Evolutionary conservation across 1,140 invertebrate species (phyloP).

Genomic region (Mamestra configurata): DNA sequence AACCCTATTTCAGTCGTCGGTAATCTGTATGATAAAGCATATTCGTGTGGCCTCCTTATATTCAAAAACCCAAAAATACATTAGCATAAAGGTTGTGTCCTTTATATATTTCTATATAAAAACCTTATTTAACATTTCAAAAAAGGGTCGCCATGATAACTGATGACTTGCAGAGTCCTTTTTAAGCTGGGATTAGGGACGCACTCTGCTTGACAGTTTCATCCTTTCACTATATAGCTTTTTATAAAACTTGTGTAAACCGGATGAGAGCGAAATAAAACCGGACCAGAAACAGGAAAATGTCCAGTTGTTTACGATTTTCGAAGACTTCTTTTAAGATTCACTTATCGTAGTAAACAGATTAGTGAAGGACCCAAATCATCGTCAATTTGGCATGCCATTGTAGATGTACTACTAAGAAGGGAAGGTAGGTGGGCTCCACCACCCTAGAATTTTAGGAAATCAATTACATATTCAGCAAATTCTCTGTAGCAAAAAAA

Average conservation of each 20-base stretch:
- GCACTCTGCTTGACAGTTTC: slow-evolving; percentile 41
- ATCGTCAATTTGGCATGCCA: neutral
- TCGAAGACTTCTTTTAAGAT: neutral
- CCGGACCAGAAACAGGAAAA: neutral
- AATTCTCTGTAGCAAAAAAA: too few species aligned
- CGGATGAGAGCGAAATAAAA: neutral
- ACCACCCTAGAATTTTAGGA: too few species aligned
- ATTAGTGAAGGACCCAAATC: too few species aligned
- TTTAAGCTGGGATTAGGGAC: slow-evolving; percentile 34
- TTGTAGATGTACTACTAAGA: neutral
- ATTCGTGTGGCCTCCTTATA: slow-evolving; percentile 1
- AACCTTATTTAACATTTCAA: slow-evolving; percentile 40
- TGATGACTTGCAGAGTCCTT: slow-evolving; percentile 38
- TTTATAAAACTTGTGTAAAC: slow-evolving; percentile 32
- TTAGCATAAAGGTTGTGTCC: slow-evolving; percentile 42
- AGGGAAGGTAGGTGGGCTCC: too few species aligned
- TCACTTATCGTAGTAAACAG: too few species aligned
- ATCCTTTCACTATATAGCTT: slow-evolving; percentile 43
- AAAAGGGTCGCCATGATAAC: slow-evolving; percentile 43
- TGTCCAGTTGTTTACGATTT: neutral
- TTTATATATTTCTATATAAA: slow-evolving; percentile 33
- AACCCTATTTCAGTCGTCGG: neutral
- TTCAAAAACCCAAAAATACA: slow-evolving; percentile 26
- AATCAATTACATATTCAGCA: too few species aligned
- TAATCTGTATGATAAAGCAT: slow-evolving; percentile 33